A percentile compares a stretch with the other conserved stretches of the same genome.
phyloP scores from a whole-genome alignment of 1,140 invertebrate genomes.

The Sycophila sp. region DNA sequence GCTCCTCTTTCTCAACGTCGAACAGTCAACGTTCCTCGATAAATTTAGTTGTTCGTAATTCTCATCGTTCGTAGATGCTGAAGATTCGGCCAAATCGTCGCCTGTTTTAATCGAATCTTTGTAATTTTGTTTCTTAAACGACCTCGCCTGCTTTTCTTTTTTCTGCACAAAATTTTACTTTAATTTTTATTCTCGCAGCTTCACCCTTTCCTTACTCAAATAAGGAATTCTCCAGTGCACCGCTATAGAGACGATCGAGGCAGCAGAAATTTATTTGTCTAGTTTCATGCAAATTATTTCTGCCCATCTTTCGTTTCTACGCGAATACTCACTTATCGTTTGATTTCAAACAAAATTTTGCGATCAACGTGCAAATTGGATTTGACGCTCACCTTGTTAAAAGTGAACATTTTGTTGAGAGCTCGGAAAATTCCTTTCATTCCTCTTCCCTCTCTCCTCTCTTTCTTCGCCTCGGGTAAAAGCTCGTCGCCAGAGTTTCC shows the following conservation, averaged over 20 bases:
- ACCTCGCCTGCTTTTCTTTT: conserved; percentile 1
- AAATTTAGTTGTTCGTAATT: neutral
- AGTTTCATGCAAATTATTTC: too few relatives aligned
- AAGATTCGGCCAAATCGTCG: neutral
- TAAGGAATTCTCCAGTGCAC: too few relatives aligned
- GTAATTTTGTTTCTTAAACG: neutral
- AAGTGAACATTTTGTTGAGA: neutral
- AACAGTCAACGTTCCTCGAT: neutral
- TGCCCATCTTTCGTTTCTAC: too few relatives aligned
- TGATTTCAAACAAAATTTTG: neutral
- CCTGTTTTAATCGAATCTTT: conserved; percentile 21
- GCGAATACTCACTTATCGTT: too few relatives aligned
- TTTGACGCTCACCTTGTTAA: conserved; percentile 1
- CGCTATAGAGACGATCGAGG: too few relatives aligned
- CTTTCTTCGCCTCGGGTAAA: neutral
- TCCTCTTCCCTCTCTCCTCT: neutral
- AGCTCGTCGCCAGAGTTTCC: conserved; percentile 26
- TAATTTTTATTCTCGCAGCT: neutral
- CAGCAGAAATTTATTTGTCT: too few relatives aligned
- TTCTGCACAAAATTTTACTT: conserved; percentile 9
- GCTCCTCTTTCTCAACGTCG: conserved; percentile 1
- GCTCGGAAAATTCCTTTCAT: neutral
- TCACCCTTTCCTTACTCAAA: too few relatives aligned
- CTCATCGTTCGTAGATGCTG: neutral
- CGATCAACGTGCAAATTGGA: neutral